phyloP scores from a whole-genome alignment of 1,140 invertebrate genomes.

The Drosophila oshimai region DNA sequence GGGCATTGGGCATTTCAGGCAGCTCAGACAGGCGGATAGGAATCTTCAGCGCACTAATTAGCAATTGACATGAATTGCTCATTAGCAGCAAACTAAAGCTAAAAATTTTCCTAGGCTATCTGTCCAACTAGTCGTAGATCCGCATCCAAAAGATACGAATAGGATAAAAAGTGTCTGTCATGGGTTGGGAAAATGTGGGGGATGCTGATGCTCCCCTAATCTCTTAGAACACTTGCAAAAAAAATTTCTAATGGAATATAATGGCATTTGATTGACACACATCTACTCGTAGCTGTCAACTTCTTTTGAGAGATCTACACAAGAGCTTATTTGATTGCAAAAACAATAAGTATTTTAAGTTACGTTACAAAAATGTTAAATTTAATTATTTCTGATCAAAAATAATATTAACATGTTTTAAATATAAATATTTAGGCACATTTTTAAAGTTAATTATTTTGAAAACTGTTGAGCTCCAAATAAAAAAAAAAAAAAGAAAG shows the following conservation, averaged over 20 bases:
- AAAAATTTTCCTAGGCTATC: slow-evolving; percentile 51
- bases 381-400: no score
- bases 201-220: slow-evolving; percentile 9
- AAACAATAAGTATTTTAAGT: no score
- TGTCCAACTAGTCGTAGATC: slow-evolving; percentile 27
- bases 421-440: no score
- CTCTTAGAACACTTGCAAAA: slow-evolving; percentile 30
- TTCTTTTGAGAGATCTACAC: no score
- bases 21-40: slow-evolving; percentile 65
- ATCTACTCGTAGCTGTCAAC: slow-evolving; percentile 1
- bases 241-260: slow-evolving; percentile 26
- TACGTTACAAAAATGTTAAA: no score
- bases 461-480: no score
- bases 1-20: no score
- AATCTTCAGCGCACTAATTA: slow-evolving; percentile 80
- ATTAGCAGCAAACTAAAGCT: slow-evolving; percentile 79
- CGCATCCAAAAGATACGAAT: slow-evolving; percentile 29
- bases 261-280: slow-evolving; percentile 14
- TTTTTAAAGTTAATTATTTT: no score
- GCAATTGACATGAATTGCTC: slow-evolving; percentile 82
- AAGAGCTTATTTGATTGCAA: no score
- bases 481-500: no score
- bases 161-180: slow-evolving; percentile 35
- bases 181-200: neutral
- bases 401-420: no score